Evolutionary conservation across 2,113 vertebrate genomes (phyloP).

Genomic region (Thomomys bottae): DNA sequence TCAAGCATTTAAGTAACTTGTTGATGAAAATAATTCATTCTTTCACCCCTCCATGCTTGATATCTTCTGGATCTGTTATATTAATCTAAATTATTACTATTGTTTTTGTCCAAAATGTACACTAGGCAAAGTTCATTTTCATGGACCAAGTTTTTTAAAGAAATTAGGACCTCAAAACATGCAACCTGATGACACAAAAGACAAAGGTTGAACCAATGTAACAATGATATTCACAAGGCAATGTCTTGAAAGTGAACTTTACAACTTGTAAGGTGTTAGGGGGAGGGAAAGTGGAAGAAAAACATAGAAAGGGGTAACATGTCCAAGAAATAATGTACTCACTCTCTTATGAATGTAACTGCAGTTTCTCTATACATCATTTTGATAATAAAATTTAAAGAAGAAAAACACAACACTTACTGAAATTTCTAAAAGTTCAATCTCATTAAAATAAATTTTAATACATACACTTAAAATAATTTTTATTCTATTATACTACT

Average conservation of each 20-base stretch:
- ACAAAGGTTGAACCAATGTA: no score
- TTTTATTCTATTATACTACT: background rate
- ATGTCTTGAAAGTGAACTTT: no score
- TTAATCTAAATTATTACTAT: background rate
- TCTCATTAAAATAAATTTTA: background rate
- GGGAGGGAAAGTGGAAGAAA: no score
- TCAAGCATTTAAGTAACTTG: background rate
- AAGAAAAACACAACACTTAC: no score
- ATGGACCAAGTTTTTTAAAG: background rate
- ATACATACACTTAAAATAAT: background rate
- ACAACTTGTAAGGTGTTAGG: no score
- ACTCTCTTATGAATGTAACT: no score
- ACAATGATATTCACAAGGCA: no score
- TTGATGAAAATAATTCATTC: background rate
- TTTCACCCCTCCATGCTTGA: background rate
- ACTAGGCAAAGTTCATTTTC: background rate
- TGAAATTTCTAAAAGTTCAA: slow-evolving; percentile 14
- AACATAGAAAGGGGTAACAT: no score
- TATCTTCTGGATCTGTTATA: background rate
- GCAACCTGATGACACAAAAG: no score
- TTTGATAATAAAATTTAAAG: no score
- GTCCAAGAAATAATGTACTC: no score
- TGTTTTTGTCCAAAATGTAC: background rate
- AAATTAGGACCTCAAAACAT: background rate
- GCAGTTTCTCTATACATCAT: no score